Conservation (phyloP, 2,797 vertebrate genomes). For the Sebastes steindachneri region DNA sequence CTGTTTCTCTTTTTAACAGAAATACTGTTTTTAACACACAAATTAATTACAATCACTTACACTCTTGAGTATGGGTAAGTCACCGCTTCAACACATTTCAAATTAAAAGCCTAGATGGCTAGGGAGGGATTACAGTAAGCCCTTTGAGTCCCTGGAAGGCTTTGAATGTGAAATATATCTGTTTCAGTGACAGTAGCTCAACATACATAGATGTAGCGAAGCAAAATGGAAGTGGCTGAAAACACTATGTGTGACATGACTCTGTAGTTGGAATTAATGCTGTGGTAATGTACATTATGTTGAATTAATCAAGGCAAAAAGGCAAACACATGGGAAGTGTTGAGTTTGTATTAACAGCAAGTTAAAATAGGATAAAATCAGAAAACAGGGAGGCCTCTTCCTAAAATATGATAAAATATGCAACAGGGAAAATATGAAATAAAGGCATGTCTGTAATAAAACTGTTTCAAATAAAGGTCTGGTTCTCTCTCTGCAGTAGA, state of each 20-base stretch:
- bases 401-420: no score
- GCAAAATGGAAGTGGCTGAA: not conserved
- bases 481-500: not conserved
- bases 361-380: no score
- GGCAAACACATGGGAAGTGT: not conserved
- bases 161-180: not conserved
- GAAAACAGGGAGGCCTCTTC: no score
- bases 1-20: no score
- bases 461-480: not conserved
- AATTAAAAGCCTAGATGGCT: not conserved
- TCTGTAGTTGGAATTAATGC: no score
- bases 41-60: not conserved
- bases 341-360: no score
- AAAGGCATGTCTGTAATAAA: not conserved
- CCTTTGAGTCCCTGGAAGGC: not conserved
- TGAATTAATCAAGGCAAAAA: not conserved
- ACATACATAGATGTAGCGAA: not conserved
- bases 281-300: rapidly evolving
- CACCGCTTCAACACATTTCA: not conserved
- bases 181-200: not conserved
- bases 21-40: not conserved
- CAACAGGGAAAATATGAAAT: no score
- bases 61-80: not conserved
- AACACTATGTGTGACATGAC: not conserved
- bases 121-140: not conserved